Evolutionary conservation across 2,888 invertebrate species (phyloP), one percentile per base, ranked within the genome.

Genomic region (Leptodirus hochenwartii): DNA sequence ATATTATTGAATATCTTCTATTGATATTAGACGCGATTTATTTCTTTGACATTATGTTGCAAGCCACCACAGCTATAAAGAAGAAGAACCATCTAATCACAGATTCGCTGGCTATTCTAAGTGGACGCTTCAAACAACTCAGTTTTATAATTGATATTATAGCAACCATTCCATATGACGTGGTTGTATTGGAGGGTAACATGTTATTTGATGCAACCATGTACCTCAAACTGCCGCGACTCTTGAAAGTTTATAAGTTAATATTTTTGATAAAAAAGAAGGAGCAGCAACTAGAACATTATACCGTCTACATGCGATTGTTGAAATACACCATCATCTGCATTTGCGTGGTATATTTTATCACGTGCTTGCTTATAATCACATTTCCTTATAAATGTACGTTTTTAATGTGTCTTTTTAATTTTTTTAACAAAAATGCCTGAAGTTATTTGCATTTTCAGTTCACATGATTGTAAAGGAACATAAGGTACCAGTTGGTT

Each of bases 61-160:
- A 41, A 28, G 13, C 34, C 6, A 37, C 41, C 2, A 41, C 41
- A 4, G 41, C 41, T 9, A 29, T 41, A 15, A 35, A 35, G 25
- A 30, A 22, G 6, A 32, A 35, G 6, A 34, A 40, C 11, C 16
- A 25, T 8, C 11, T 37, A 6, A 28, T 40, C 8, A 33, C 36
- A 1, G 34, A 32, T 10, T 33, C 32, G 12, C 30, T 27, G 10
- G 32, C 20, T 4, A 34, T 37, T 9, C 12, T 29, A n/a, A n/a
- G 27, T 11, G 29, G 29, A 10, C n/a, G 25, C n/a, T 23, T 34
- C 6, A 37, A 34, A 10, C 32, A 39, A 23, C 27, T 33, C 3
- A 20, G 28, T n/a, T 40, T 30, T 30, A 30, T 34, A 8, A 12
- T 37, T 4, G 40, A 40, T 23, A 28, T 40, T 1, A 9, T 35